Evolutionary conservation across 2,888 invertebrate genomes (phyloP), one percentile per base, ranked within the genome.

Genomic region (Dascillus cervinus): DNA sequence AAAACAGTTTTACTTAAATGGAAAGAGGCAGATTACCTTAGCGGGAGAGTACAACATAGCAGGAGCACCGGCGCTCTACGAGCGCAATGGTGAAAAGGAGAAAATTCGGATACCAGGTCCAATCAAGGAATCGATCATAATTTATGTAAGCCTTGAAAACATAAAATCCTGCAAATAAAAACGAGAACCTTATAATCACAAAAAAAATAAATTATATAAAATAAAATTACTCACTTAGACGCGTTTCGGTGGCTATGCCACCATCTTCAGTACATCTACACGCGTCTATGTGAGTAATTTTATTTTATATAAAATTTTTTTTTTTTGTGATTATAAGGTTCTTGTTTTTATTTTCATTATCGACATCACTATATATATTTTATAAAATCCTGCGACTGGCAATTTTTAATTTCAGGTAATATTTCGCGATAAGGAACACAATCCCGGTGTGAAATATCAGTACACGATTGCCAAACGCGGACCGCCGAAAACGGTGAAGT

Each of bases 1-100:
- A 8, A 77, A 77, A 31, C 75, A 73, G 53, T 83, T 82, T 57
- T 87, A 81, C 63, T 67, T 91, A 37, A 89, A 84, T 56, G 88
- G 84, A 39, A 75, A 82, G 53, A 83, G 83, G 47, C 73, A 76
- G 47, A 75, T 80, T 44, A 75, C 77, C 11, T 59, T 78, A 66
- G 81, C 84, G 26, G 84, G 84, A 5, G 89, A 89, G 64, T 89
- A 89, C 60, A 73, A 77, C 43, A 81, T 87, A 29, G 88, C 84
- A 9, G 86, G 85, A 28, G 73, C 85, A 2, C 77, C 79, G 43
- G 78, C 87, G 26, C 72, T 86, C 39, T 91, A 91, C 65, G 79
- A 80, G 62, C 70, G 87, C 46, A 77, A 78, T 48, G 73, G 80
- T 50, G 81, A 87, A 52, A 77, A 78, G 68, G 91, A 91, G 61